Conservation (phyloP, 2,113 vertebrate genomes). For the Acanthisitta chloris region DNA sequence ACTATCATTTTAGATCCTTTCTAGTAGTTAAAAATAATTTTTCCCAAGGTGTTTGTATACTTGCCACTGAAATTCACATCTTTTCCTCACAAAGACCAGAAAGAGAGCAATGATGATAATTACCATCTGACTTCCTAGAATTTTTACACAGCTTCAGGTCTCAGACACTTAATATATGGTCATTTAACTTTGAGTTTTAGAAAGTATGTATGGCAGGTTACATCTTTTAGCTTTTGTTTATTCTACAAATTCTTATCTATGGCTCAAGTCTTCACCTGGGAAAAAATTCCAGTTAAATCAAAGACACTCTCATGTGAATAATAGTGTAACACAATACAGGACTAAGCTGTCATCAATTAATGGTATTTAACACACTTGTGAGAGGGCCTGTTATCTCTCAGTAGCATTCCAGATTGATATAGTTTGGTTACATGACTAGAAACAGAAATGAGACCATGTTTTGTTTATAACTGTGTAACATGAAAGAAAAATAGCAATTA, state of each 20-base stretch:
- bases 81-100: not conserved
- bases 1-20: not conserved
- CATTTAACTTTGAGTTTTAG: not conserved
- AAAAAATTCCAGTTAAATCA: not conserved
- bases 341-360: not conserved
- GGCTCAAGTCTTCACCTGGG: not conserved
- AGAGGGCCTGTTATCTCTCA: not conserved
- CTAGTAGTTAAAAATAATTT: not conserved
- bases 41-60: rapidly evolving
- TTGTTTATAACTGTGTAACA: not conserved
- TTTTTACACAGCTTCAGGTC: not conserved
- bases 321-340: not conserved
- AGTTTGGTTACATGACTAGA: not conserved
- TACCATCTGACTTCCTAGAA: not conserved
- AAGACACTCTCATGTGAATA: not conserved
- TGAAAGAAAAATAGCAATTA: not conserved
- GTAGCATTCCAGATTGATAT: not conserved
- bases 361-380: not conserved
- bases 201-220: not conserved
- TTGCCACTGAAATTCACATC: not conserved
- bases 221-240: not conserved
- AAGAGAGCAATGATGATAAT: not conserved
- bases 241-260: not conserved
- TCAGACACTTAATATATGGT: not conserved
- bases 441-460: not conserved